Evolutionary conservation across 1,140 invertebrate genomes (phyloP), one percentile per base, ranked within the genome.

Genomic region (Drosophila tsacasi): DNA sequence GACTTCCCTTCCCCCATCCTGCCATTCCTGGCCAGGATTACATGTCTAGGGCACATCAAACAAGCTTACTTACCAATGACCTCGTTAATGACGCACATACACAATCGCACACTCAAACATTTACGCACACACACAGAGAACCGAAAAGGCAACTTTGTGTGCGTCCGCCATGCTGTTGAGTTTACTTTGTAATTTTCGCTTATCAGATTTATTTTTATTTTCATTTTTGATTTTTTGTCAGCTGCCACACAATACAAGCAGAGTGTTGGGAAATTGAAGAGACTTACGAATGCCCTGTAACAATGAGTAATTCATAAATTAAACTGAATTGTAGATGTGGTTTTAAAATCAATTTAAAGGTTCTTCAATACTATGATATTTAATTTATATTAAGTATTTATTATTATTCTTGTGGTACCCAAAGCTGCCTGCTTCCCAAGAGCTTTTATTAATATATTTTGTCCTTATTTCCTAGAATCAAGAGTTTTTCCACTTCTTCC

Each of bases 1-100:
- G 76, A 71, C 71, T 71, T 73, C 49, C 49, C 64, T 32, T 23
- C n/a, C 44, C 52, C 2, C 30, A n/a, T 35, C 27, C 46, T 52
- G 54, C 19, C 47, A 19, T 17, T 52, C 32, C 37, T 23, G 47
- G 79, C 61, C 74, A 54, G 85, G 85, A 90, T 90, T 90, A 90
- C 85, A 90, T 90, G 85, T 90, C 85, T 90, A 79, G 85, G 81
- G 81, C 85, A 90, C 85, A 90, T 90, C 85, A 90, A 90, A 90
- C 79, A 90, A 91, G 85, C 79, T 90, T 90, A 82, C 85, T 90
- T 90, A 90, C 81, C 85, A 85, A 85, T 90, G 85, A 85, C 85
- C 85, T 90, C 85, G 85, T 90, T 90, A 90, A 90, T 90, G 85
- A 79, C 79, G 58, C 42, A 46, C 50, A 66, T 23, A 61, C 42